Evolutionary conservation across 1,140 invertebrate species (phyloP).

Genomic region (Chrysomallon squamiferum): DNA sequence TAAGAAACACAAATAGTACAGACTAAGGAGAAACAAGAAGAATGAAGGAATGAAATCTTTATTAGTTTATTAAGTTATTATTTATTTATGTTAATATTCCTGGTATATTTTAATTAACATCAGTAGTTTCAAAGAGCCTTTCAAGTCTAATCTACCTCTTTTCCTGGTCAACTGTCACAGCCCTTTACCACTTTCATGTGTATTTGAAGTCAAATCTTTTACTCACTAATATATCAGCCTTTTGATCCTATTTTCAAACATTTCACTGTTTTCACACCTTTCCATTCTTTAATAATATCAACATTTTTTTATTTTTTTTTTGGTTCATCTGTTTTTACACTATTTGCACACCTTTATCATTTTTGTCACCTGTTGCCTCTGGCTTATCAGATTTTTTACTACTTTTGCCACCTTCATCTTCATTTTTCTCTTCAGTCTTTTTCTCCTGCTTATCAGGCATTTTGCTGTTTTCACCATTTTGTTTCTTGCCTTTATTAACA

Average conservation of each 20-base stretch:
- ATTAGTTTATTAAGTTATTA: no score
- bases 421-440: not conserved
- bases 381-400: not conserved
- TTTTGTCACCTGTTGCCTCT: not conserved
- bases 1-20: no score
- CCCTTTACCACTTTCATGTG: no score
- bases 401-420: not conserved
- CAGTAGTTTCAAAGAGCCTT: no score
- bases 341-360: not conserved
- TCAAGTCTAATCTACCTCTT: no score
- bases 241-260: no score
- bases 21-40: not conserved
- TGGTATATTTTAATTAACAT: no score
- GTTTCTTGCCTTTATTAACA: constrained; percentile 8
- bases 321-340: constrained; percentile 1
- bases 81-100: no score
- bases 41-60: not conserved
- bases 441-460: not conserved
- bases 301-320: not conserved
- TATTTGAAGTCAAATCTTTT: no score
- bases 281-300: not conserved
- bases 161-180: no score
- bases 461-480: constrained; percentile 5
- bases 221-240: no score
- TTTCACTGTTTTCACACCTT: not conserved